These are phyloP conservation scores for Hylaeus volcanicus DNA, from an alignment of 1,140 invertebrate genomes.

Conservation along the genomic window DNA sequence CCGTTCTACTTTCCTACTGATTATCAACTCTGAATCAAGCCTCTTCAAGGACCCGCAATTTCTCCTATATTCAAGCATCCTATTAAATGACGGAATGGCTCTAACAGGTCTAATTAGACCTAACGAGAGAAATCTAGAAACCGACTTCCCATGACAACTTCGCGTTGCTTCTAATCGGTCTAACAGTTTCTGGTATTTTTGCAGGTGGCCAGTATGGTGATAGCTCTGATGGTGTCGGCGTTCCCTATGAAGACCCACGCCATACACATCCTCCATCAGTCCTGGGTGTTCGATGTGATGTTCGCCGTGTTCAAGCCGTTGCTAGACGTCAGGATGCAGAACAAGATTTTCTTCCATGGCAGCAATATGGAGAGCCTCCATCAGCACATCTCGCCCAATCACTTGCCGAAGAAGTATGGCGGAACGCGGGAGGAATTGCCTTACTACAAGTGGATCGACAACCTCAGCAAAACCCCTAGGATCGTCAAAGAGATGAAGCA, in stretches of 20 bases:
- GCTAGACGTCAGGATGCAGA: conserved; percentile 85
- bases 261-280: conserved; percentile 89
- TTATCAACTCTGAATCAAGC: too few species aligned
- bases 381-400: conserved; percentile 85
- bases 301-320: conserved; percentile 89
- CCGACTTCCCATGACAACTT: too few species aligned
- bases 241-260: conserved; percentile 88
- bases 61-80: too few species aligned
- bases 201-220: conserved; percentile 76
- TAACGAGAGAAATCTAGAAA: too few species aligned
- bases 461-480: conserved; percentile 81
- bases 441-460: conserved; percentile 87
- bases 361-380: conserved; percentile 88
- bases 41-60: too few species aligned
- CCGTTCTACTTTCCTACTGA: too few species aligned
- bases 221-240: conserved; percentile 82
- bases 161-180: neutral
- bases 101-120: too few species aligned
- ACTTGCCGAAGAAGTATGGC: conserved; percentile 86
- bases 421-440: conserved; percentile 86
- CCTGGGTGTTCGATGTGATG: conserved; percentile 89
- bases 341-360: conserved; percentile 88
- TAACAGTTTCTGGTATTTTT: neutral
- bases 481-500: conserved; percentile 85
- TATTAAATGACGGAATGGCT: too few species aligned